Base-by-base conservation (phyloP, 2,797 vertebrate species). In the Denticeps clupeoides region DNA sequence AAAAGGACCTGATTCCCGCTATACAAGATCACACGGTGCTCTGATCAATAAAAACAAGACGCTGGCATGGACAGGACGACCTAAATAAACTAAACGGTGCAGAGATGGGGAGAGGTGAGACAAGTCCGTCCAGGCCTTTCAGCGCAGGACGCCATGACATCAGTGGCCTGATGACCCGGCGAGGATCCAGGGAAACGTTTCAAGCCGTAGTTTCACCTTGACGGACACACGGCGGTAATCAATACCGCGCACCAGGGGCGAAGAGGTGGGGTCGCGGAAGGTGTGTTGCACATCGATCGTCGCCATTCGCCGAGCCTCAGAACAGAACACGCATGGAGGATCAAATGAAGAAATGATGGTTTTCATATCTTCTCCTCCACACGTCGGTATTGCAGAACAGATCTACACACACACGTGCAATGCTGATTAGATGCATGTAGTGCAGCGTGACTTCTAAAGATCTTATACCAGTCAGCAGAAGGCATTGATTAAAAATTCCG, bases 221-320 rank as follows among this genome's bases (percentile, higher is more conserved):
- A 77, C 73, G 57, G 65, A 68, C 77, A 72, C 63, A 55, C 58
- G 55, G 59, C 59, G 40, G 61, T 59, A 75, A 80, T 80, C 76
- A 68, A 79, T 80, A 74, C 29, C 35, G 54, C 49, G 57, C 62
- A 59, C 68, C 67, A 65, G 52, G 61, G 58, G 29, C 40, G 59
- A 19, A 70, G 65, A 67, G 69, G 63, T 52, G 40, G 55, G 41
- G 37, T 41, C 50, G 58, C 59, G 45, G 9, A 54, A 63, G 58
- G 65, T 60, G 59, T 43, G 47, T 40, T 51, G 60, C 51, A n/a
- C n/a, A n/a, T n/a, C n/a, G n/a, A n/a, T n/a, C n/a, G n/a, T n/a
- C n/a, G n/a, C n/a, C n/a, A n/a, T n/a, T n/a, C n/a, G n/a, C n/a
- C n/a, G n/a, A n/a, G n/a, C n/a, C n/a, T n/a, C n/a, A n/a, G n/a